phyloP scores from a whole-genome alignment of 2,797 vertebrate species.

The Pseudochirops cupreus region DNA sequence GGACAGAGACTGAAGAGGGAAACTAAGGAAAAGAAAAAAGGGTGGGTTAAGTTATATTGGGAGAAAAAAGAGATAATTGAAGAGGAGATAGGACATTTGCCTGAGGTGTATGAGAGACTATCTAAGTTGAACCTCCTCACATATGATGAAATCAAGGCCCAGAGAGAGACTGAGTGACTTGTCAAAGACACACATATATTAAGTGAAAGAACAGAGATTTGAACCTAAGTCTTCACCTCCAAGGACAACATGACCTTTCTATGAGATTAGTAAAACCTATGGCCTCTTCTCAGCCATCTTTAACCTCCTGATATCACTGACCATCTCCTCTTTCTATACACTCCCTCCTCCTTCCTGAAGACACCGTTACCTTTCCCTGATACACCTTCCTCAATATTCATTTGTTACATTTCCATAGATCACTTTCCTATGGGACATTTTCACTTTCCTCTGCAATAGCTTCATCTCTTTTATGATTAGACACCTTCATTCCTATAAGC shows the following conservation, averaged over 20 bases:
- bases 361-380: neutral
- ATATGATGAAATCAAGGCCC: neutral
- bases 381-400: neutral
- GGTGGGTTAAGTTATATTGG: neutral
- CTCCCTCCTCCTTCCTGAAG: neutral
- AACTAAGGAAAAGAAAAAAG: neutral
- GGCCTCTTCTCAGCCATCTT: neutral
- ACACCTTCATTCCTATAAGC: accelerated
- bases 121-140: neutral
- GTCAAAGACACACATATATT: neutral
- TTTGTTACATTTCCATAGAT: neutral
- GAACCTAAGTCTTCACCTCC: neutral
- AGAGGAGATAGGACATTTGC: neutral
- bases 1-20: neutral
- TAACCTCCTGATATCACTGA: neutral
- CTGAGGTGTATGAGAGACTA: neutral
- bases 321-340: neutral
- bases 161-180: neutral
- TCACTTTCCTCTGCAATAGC: neutral
- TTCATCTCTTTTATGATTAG: neutral
- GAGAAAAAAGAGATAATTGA: neutral
- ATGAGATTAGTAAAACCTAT: neutral
- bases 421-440: neutral
- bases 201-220: neutral
- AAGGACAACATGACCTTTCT: neutral